These are phyloP conservation scores for Notothenia rossii DNA, from an alignment of 2,113 vertebrate species.

Conservation along the genomic window DNA sequence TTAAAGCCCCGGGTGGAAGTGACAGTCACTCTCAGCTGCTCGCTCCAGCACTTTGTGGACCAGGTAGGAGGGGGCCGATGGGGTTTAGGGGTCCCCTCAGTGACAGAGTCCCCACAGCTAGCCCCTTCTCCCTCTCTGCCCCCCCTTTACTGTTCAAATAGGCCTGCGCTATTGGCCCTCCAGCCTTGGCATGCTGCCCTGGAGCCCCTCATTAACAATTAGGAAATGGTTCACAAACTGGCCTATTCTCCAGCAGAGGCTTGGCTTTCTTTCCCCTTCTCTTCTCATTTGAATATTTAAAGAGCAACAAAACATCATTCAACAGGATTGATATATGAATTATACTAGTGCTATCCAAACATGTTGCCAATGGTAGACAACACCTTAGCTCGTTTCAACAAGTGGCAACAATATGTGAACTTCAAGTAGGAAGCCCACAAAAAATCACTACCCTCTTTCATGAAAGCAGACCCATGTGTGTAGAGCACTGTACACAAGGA, in stretches of 20 bases:
- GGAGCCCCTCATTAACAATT: constrained; percentile 85
- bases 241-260: constrained; percentile 85
- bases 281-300: constrained; percentile 88
- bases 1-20: constrained; percentile 66
- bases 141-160: constrained; percentile 67
- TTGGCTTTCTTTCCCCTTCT: constrained; percentile 79
- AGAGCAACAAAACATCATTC: constrained; percentile 66
- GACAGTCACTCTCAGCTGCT: constrained; percentile 65
- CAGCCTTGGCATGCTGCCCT: constrained; percentile 80
- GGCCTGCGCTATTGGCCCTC: constrained; percentile 84
- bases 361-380: neutral
- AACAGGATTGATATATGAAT: constrained; percentile 37
- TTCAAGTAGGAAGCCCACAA: neutral
- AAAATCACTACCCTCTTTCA: neutral
- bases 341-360: constrained; percentile 33
- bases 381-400: neutral
- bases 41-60: constrained; percentile 67
- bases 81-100: constrained; percentile 72
- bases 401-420: constrained; percentile 33
- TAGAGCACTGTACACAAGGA: constrained; percentile 14
- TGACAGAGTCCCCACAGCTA: constrained; percentile 72
- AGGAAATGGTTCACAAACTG: constrained; percentile 92
- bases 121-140: constrained; percentile 45
- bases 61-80: constrained; percentile 78
- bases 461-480: constrained; percentile 1